These are phyloP conservation scores for Tanypteryx hageni DNA, from an alignment of 2,888 invertebrate species.

Conservation along the genomic window DNA sequence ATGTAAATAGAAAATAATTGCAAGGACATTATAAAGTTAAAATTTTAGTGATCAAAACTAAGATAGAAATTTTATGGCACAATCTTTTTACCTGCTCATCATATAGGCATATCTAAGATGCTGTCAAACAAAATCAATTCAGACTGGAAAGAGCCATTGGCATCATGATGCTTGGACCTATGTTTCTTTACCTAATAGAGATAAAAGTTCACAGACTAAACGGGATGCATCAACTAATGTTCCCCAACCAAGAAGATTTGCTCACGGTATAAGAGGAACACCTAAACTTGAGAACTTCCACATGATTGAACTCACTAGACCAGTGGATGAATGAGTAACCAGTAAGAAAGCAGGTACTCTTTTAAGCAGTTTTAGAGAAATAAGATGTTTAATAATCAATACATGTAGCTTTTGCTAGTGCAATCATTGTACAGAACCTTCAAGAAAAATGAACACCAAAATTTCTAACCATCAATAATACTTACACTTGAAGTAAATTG, in stretches of 20 bases:
- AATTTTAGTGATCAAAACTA: not conserved
- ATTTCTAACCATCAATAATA: not conserved
- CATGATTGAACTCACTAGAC: constrained; percentile 38
- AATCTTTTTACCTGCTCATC: not conserved
- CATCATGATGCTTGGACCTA: constrained; percentile 21
- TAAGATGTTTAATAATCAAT: too few relatives aligned
- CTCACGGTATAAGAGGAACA: constrained; percentile 39
- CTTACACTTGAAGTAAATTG: not conserved
- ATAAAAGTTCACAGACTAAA: constrained; percentile 11
- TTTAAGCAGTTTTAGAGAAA: too few relatives aligned
- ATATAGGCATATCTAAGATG: not conserved
- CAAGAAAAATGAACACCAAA: not conserved
- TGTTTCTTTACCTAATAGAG: constrained; percentile 24
- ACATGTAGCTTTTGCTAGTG: too few relatives aligned
- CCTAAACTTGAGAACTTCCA: not conserved
- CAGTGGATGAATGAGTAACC: constrained; percentile 14
- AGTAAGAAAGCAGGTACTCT: not conserved
- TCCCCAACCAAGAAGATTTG: not conserved
- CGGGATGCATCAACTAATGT: constrained; percentile 3
- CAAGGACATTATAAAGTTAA: not conserved
- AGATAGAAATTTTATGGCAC: not conserved
- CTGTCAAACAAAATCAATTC: constrained; percentile 39
- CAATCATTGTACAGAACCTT: too few relatives aligned
- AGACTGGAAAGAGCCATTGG: constrained; percentile 49
- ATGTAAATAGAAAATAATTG: not conserved